These are phyloP conservation scores for Pollenia griseotomentosa DNA, from an alignment of 2,888 invertebrate species.

Conservation along the genomic window DNA sequence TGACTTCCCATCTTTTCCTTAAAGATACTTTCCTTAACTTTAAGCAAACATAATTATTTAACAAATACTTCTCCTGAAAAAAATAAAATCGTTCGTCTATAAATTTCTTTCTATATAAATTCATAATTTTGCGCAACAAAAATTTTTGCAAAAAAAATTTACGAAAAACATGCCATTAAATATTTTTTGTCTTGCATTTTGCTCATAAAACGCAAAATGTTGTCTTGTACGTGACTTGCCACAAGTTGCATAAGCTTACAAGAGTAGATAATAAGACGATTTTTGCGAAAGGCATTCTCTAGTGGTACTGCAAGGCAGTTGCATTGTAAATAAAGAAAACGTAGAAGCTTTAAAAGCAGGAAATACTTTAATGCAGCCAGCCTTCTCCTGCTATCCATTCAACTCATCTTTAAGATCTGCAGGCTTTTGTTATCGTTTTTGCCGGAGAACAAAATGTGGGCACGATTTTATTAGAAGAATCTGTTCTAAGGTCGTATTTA, in stretches of 20 bases:
- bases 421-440: conserved; percentile 26
- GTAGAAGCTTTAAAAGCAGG: conserved; percentile 57
- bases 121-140: conserved; percentile 34
- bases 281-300: conserved; percentile 52
- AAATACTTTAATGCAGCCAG: conserved; percentile 62
- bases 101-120: conserved; percentile 34
- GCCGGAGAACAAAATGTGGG: conserved; percentile 6
- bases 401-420: conserved; percentile 23
- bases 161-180: conserved; percentile 24
- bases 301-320: conserved; percentile 14
- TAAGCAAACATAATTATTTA: conserved; percentile 30
- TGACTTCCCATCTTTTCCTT: background rate
- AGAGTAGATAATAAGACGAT: conserved; percentile 34
- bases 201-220: conserved; percentile 60
- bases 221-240: conserved; percentile 72
- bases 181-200: conserved; percentile 41
- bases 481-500: conserved; percentile 66
- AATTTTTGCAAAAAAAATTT: background rate
- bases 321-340: conserved; percentile 35
- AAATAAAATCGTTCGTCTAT: background rate
- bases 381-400: background rate
- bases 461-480: conserved; percentile 37
- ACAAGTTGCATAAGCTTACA: conserved; percentile 70
- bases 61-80: background rate
- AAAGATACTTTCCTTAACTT: background rate